Conservation (phyloP, 2,888 invertebrate genomes). For the Globia sparganii region DNA sequence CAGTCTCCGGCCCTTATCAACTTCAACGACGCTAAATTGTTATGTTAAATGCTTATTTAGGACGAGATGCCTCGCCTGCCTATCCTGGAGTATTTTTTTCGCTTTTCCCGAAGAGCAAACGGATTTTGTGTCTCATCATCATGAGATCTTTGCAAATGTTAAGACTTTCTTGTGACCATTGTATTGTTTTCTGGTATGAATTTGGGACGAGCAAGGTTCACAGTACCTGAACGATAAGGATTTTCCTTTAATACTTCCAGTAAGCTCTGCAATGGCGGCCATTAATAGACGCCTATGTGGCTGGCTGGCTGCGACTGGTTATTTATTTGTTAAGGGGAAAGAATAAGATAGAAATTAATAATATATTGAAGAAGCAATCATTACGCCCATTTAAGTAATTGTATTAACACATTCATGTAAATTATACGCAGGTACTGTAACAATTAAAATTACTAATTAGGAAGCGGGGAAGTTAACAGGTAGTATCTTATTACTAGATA, state of each 20-base stretch:
- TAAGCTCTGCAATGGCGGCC: background rate
- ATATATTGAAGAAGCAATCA: background rate
- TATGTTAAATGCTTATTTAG: constrained; percentile 58
- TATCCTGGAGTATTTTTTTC: constrained; percentile 11
- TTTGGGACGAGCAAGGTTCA: background rate
- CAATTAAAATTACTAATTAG: constrained; percentile 38
- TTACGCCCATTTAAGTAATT: background rate
- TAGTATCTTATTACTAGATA: constrained; percentile 43
- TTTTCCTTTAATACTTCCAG: background rate
- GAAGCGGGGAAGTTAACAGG: constrained; percentile 39
- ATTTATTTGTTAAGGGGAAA: constrained; percentile 14
- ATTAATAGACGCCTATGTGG: constrained; percentile 19
- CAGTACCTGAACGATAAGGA: background rate
- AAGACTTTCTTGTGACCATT: background rate
- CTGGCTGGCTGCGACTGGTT: constrained; percentile 6
- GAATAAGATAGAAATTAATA: background rate
- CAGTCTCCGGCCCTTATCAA: constrained; percentile 73
- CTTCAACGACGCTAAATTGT: constrained; percentile 64
- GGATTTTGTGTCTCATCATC: background rate
- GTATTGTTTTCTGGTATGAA: background rate
- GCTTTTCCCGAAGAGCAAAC: background rate
- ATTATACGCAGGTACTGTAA: background rate
- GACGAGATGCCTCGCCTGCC: constrained; percentile 22
- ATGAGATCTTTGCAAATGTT: background rate
- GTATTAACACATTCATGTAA: background rate